phyloP scores from a whole-genome alignment of 2,888 invertebrate species.

The Aromia moschata region DNA sequence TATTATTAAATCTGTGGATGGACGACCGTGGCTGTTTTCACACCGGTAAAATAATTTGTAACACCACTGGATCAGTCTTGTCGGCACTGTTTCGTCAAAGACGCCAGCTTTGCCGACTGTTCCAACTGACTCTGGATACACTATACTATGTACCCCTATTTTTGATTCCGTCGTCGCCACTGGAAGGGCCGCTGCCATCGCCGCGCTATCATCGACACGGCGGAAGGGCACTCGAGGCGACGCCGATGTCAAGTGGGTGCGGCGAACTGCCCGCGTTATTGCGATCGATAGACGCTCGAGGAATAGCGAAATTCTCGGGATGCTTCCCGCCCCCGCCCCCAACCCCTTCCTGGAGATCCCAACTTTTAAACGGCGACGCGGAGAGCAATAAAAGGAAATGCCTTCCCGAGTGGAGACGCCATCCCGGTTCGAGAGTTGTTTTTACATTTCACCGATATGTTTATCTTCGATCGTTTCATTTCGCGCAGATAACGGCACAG shows the following conservation, averaged over 20 bases:
- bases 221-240: constrained; percentile 30
- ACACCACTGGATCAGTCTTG: too few relatives aligned
- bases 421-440: constrained; percentile 9
- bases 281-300: constrained; percentile 36
- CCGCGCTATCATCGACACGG: constrained; percentile 24
- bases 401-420: not conserved
- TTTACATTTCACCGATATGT: constrained; percentile 22
- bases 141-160: too few relatives aligned
- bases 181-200: constrained; percentile 15
- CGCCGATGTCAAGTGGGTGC: constrained; percentile 44
- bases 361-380: constrained; percentile 17
- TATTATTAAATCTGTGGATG: too few relatives aligned
- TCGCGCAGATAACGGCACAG: too few relatives aligned
- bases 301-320: not conserved
- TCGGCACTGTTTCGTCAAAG: too few relatives aligned
- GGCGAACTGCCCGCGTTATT: constrained; percentile 39
- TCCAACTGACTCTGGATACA: too few relatives aligned
- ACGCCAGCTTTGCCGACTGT: too few relatives aligned
- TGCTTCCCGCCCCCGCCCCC: not conserved
- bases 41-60: too few relatives aligned
- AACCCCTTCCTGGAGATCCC: not conserved
- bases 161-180: too few relatives aligned
- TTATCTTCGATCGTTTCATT: too few relatives aligned
- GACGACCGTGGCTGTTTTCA: too few relatives aligned
- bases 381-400: constrained; percentile 19